Conservation (phyloP, 2,113 vertebrate genomes). For the Setophaga petechia region DNA sequence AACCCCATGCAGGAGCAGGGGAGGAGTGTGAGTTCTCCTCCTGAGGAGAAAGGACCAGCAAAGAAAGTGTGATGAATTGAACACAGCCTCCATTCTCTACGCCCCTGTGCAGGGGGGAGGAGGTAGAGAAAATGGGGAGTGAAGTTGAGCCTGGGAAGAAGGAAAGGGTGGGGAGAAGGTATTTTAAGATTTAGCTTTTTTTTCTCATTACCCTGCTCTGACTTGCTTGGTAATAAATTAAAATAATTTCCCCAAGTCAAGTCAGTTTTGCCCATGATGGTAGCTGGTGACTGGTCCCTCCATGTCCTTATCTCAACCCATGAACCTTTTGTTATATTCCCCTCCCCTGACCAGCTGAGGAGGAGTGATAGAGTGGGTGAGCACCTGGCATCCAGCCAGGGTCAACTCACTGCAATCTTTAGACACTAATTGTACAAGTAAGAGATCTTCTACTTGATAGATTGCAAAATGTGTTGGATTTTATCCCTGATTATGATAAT, state of each 20-base stretch:
- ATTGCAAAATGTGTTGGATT: conserved; percentile 45
- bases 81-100: background rate
- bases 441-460: conserved; percentile 16
- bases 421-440: background rate
- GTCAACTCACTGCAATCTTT: background rate
- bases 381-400: background rate
- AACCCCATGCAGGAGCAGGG: background rate
- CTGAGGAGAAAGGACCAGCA: background rate
- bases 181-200: background rate
- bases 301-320: background rate
- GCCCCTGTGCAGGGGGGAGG: too few relatives aligned
- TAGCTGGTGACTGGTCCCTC: background rate
- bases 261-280: background rate
- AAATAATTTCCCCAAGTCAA: background rate
- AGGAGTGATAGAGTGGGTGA: background rate
- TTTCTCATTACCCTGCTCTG: background rate
- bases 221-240: background rate
- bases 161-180: background rate
- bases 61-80: background rate
- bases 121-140: background rate
- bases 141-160: background rate
- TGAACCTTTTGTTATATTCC: background rate
- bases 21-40: background rate
- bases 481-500: conserved; percentile 40
- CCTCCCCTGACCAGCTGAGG: background rate